These are phyloP conservation scores for Allygus modestus DNA, from an alignment of 2,888 invertebrate species.

Conservation along the genomic window DNA sequence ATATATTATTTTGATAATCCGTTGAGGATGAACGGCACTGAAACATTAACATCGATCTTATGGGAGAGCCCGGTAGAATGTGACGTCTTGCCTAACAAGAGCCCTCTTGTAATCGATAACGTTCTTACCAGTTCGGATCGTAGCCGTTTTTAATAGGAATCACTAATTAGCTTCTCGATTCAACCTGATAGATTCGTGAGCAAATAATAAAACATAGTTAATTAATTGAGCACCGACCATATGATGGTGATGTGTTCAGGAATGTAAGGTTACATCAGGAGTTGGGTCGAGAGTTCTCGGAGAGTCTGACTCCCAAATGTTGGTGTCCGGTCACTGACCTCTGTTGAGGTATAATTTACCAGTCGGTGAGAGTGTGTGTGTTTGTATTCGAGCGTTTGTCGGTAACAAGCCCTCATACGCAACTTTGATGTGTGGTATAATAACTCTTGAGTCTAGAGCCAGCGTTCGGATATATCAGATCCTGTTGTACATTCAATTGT, in stretches of 20 bases:
- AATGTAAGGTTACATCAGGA: neutral
- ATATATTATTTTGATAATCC: too few species aligned
- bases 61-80: too few species aligned
- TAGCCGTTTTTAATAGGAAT: neutral
- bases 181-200: neutral
- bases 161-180: neutral
- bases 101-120: too few species aligned
- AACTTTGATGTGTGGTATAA: neutral
- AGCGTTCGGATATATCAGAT: too few species aligned
- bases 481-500: too few species aligned
- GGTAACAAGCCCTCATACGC: constrained; percentile 31
- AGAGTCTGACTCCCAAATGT: constrained; percentile 37
- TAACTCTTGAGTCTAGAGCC: neutral
- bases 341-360: constrained; percentile 49
- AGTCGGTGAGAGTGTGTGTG: constrained; percentile 31
- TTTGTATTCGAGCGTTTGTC: constrained; percentile 21
- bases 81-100: too few species aligned
- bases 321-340: constrained; percentile 40
- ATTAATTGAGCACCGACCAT: neutral
- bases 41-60: too few species aligned
- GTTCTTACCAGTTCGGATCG: too few species aligned
- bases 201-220: neutral
- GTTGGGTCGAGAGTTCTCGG: neutral
- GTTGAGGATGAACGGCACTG: too few species aligned
- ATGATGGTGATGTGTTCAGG: neutral